phyloP scores from a whole-genome alignment of 2,113 vertebrate genomes.

The Gavialis gangeticus region DNA sequence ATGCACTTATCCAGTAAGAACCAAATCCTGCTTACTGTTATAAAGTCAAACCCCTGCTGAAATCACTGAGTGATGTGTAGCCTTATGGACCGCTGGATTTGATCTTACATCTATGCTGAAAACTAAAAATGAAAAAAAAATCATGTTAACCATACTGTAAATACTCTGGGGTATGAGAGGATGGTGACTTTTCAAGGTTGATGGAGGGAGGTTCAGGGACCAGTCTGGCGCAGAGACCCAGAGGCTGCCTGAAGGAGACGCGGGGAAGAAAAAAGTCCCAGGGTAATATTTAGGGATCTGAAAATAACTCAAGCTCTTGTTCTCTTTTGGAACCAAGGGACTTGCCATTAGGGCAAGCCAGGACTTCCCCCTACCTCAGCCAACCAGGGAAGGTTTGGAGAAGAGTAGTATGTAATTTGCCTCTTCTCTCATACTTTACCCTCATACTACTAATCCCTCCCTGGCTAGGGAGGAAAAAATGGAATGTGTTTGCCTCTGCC shows the following conservation, averaged over 20 bases:
- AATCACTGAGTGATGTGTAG: not conserved
- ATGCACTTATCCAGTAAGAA: not conserved
- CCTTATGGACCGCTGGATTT: not conserved
- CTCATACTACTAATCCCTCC: too few relatives aligned
- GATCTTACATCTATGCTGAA: not conserved
- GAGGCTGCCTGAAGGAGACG: not conserved
- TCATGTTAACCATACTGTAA: not conserved
- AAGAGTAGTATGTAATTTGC: not conserved
- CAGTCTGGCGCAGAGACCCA: slow-evolving; percentile 19
- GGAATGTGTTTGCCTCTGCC: too few relatives aligned
- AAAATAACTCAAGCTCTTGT: slow-evolving; percentile 6
- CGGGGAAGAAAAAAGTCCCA: slow-evolving; percentile 14
- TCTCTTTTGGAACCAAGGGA: not conserved
- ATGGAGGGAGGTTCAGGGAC: not conserved
- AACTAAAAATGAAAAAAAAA: not conserved
- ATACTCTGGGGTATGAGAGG: not conserved
- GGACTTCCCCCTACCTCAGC: not conserved
- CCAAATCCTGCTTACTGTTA: not conserved
- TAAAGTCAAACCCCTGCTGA: not conserved
- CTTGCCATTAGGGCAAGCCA: not conserved
- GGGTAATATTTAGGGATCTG: slow-evolving; percentile 7
- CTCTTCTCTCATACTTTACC: not conserved
- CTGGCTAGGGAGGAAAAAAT: too few relatives aligned
- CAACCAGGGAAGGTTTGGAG: slow-evolving; percentile 6
- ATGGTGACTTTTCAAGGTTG: not conserved